Evolutionary conservation across 1,140 invertebrate species (phyloP), one percentile per base, ranked within the genome.

Genomic region (Belonocnema kinseyi): DNA sequence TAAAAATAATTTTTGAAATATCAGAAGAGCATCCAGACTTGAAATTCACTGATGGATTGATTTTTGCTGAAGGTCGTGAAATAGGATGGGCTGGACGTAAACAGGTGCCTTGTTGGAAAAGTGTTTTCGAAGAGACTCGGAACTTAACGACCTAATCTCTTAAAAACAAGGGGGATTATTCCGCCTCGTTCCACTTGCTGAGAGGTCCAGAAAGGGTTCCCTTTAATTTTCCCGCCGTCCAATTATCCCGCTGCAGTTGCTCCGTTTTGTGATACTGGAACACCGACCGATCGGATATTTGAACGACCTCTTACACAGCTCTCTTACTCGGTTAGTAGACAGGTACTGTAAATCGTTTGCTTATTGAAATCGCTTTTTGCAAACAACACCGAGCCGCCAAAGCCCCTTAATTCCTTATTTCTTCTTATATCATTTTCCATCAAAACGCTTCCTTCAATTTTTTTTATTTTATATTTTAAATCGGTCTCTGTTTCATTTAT

Each of bases 211-310:
- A 66, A 46, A 77, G 74, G 77, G 72, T 80, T 84, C 83, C 86
- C 84, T 88, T 86, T 88, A 87, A 86, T 88, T 85, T 88, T 84
- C 80, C 81, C 82, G 84, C 84, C 85, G 83, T 87, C 85, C 81
- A 88, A 85, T 88, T 87, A 88, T 86, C 79, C 75, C 72, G 52
- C 79, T 72, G 83, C 82, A 82, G 81, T 82, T 81, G 85, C 80
- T 81, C 80, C 81, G 80, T 80, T 82, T 79, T 82, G 76, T 33
- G 82, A 83, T 83, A 83, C 50, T 79, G 83, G 73, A 74, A 74
- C 74, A 66, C 77, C 70, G 76, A 80, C 70, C 82, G 78, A 83
- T 82, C 77, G 80, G 85, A 87, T 80, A 85, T 88, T 88, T 86
- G 77, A 84, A 86, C 85, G 82, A 86, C 73, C 61, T 66, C 80